Evolutionary conservation across 2,888 invertebrate genomes (phyloP), one percentile per base, ranked within the genome.

Genomic region (Litoditis marina): DNA sequence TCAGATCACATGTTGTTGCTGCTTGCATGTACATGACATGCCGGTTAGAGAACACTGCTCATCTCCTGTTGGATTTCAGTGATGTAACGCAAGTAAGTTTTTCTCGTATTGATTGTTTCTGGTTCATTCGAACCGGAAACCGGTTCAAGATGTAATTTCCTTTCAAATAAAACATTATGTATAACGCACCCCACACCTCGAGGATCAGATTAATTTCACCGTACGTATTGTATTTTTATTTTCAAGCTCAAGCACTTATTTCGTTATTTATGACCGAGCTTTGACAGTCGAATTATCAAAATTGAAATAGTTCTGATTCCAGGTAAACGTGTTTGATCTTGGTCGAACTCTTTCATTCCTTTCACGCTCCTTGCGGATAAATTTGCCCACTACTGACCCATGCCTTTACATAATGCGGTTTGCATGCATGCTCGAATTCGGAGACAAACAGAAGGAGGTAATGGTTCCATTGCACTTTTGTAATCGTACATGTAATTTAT

Each of bases 1-100:
- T 58, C 49, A 63, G 73, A 70, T 88, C 89, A 16, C 91, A 92
- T 81, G 92, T 96, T 55, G 90, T 94, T 82, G 95, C 95, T 34
- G 94, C 96, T 30, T 98, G 96, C 84, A 90, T 98, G 2, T 98
- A 98, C 83, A 90, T 98, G 83, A 94, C 94, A 0, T 96, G 96
- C 81, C 88, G 96, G 70, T 91, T 91, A 1, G 94, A 95, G 85
- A 91, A 91, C 77, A 94, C 94, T 64, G 90, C 92, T 73, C 94
- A 94, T 88, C 88, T 96, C 84, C 87, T 96, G 57, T 91, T 98
- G 81, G 96, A 98, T 84, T 93, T 96, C 71, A 94, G 94, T 85
- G 96, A 96, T 86, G 90, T 93, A n/a, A 81, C 80, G 50, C 81
- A 81, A 75, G 79, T 80, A 7, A n/a, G n/a, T n/a, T n/a, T n/a